Evolutionary conservation across 2,888 invertebrate genomes (phyloP).

Genomic region (Ellobium chinense): DNA sequence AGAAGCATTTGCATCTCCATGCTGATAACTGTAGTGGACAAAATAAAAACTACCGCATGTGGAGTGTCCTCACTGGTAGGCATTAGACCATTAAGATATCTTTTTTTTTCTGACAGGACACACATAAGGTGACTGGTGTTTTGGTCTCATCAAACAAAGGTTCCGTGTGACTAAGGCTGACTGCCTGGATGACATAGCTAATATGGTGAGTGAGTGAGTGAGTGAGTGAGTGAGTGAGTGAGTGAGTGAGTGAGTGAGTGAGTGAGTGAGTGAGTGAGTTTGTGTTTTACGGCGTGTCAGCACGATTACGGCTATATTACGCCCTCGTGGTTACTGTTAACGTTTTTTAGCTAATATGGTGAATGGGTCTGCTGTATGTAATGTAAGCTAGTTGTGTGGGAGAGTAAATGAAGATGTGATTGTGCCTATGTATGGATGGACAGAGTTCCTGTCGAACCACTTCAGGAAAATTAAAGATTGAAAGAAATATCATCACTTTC

Average conservation of each 20-base stretch:
- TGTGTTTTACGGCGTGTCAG: too few species aligned
- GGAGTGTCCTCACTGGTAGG: not conserved
- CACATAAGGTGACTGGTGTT: slow-evolving; percentile 51
- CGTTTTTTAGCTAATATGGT: too few species aligned
- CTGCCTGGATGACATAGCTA: slow-evolving; percentile 44
- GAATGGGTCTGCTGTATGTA: not conserved
- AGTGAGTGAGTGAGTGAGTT: too few species aligned
- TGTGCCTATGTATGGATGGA: slow-evolving; percentile 45
- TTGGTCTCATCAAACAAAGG: slow-evolving; percentile 46
- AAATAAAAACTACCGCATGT: not conserved
- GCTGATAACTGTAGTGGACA: slow-evolving; percentile 31
- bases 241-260: too few species aligned
- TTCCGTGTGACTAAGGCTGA: slow-evolving; percentile 38
- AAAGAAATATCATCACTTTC: slow-evolving; percentile 44
- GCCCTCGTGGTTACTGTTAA: too few species aligned
- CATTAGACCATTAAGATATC: slow-evolving; percentile 25
- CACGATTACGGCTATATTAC: too few species aligned
- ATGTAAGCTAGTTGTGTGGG: slow-evolving; percentile 34
- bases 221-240: too few species aligned
- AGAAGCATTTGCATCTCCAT: slow-evolving; percentile 23
- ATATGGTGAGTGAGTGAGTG: too few species aligned
- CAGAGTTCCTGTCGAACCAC: not conserved
- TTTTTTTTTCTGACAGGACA: slow-evolving; percentile 45
- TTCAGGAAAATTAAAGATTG: slow-evolving; percentile 35
- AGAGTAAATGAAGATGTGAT: slow-evolving; percentile 28